Base-by-base conservation (phyloP, 1,140 invertebrate genomes). In the Hyposmocoma kahamanoa region DNA sequence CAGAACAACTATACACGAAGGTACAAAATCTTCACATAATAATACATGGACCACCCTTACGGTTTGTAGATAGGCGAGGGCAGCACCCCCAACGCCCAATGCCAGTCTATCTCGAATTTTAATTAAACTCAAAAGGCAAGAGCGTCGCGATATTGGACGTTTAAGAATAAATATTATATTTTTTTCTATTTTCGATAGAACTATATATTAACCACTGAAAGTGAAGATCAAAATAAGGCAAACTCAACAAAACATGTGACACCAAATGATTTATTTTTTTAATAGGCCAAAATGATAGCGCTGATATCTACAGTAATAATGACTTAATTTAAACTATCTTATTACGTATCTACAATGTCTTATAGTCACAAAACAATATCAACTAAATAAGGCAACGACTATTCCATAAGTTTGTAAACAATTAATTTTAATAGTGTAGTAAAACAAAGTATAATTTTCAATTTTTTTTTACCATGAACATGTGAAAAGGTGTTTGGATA, bases 331-430 rank as follows among this genome's bases (percentile, higher is more conserved):
- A 68, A 77, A 76, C 68, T 82, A 81, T 68, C 62, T 75, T 75
- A 73, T 62, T 68, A 67, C 69, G 48, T 82, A 84, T 82, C 79
- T 85, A 85, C 76, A 83, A 78, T 75, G 70, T 85, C 72, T 80
- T 83, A 74, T 72, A 82, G 70, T 82, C 76, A 85, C 68, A 78
- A 85, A 85, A 83, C 65, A 84, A 85, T 84, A 80, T 77, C 60
- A 85, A 83, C 78, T 83, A 83, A 85, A 84, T 85, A 85, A 85
- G 82, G 82, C 82, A 85, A 83, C 82, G 73, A 80, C 79, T 83
- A 83, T 78, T 76, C 67, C 74, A 76, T 81, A 77, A 67, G 60
- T 67, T 72, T 62, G 55, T 80, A 72, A 73, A 80, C 62, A 69
- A 76, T 75, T 72, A 70, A 67, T 79, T 71, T 67, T 67, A 62